Evolutionary conservation across 2,113 vertebrate genomes (phyloP).

Genomic region (Platichthys flesus): DNA sequence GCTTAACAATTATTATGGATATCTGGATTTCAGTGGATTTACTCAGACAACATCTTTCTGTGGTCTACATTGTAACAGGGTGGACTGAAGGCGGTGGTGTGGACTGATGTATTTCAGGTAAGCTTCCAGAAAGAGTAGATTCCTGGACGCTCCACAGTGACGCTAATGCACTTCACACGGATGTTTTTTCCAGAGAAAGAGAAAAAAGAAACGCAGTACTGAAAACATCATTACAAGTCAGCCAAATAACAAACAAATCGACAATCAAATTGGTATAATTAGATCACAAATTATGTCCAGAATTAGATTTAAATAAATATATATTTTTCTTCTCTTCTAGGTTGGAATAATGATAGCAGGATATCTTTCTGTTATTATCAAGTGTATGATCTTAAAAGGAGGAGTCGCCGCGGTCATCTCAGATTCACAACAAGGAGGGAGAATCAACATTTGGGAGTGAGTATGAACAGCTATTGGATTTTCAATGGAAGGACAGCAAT

Average conservation of each 20-base stretch:
- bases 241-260: too few relatives aligned
- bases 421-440: conserved; percentile 85
- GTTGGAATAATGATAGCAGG: conserved; percentile 83
- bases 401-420: conserved; percentile 83
- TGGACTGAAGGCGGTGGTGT: conserved; percentile 92
- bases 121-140: background rate
- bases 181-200: too few relatives aligned
- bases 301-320: too few relatives aligned
- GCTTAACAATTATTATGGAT: too few relatives aligned
- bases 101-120: conserved; percentile 92
- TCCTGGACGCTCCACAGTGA: too few relatives aligned
- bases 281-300: too few relatives aligned
- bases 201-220: too few relatives aligned
- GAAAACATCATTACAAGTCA: too few relatives aligned
- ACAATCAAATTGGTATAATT: too few relatives aligned
- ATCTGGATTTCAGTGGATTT: background rate
- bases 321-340: background rate
- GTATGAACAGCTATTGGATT: conserved; percentile 52
- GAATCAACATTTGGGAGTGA: conserved; percentile 91
- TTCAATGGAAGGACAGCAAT: too few relatives aligned
- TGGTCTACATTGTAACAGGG: conserved; percentile 80
- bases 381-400: conserved; percentile 80
- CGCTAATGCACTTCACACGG: too few relatives aligned
- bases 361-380: conserved; percentile 87
- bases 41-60: conserved; percentile 1